These are phyloP conservation scores for Patella caerulea DNA, from an alignment of 2,888 invertebrate species.

Conservation along the genomic window DNA sequence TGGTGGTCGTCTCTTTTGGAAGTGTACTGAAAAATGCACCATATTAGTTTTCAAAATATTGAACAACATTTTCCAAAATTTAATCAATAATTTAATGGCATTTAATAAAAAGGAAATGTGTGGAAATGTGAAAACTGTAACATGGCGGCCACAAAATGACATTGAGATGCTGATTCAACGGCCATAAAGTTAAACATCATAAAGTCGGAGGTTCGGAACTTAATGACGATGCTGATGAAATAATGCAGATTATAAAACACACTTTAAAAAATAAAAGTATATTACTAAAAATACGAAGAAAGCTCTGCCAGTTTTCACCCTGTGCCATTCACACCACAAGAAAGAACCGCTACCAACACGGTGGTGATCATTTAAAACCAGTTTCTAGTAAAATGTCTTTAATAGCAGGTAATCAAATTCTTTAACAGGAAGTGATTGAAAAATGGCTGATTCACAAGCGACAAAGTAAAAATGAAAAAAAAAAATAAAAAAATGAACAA, in stretches of 20 bases:
- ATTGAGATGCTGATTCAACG: slow-evolving; percentile 40
- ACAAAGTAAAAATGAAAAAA: too few species aligned
- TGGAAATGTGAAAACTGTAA: slow-evolving; percentile 33
- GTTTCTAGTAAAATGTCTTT: slow-evolving; percentile 18
- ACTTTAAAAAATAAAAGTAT: slow-evolving; percentile 30
- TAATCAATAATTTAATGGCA: slow-evolving; percentile 30
- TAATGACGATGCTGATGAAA: slow-evolving; percentile 31
- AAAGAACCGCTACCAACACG: slow-evolving; percentile 49
- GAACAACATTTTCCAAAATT: slow-evolving; percentile 15
- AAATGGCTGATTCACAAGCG: too few species aligned
- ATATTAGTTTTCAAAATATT: slow-evolving; percentile 23
- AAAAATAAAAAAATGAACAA: too few species aligned
- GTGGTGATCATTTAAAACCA: slow-evolving; percentile 46
- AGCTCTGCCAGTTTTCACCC: slow-evolving; percentile 36
- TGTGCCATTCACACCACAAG: slow-evolving; percentile 33
- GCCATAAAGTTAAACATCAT: slow-evolving; percentile 25
- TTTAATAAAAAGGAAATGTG: slow-evolving; percentile 19
- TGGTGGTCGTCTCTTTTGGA: slow-evolving; percentile 47
- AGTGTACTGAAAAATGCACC: slow-evolving; percentile 32
- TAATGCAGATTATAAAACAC: slow-evolving; percentile 27
- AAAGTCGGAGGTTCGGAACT: slow-evolving; percentile 29
- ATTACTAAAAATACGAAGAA: slow-evolving; percentile 33
- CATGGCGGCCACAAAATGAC: slow-evolving; percentile 51
- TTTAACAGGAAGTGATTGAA: too few species aligned
- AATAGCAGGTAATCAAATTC: too few species aligned